Conservation (phyloP, 2,113 vertebrate genomes). For the Oncorhynchus gorbuscha region DNA sequence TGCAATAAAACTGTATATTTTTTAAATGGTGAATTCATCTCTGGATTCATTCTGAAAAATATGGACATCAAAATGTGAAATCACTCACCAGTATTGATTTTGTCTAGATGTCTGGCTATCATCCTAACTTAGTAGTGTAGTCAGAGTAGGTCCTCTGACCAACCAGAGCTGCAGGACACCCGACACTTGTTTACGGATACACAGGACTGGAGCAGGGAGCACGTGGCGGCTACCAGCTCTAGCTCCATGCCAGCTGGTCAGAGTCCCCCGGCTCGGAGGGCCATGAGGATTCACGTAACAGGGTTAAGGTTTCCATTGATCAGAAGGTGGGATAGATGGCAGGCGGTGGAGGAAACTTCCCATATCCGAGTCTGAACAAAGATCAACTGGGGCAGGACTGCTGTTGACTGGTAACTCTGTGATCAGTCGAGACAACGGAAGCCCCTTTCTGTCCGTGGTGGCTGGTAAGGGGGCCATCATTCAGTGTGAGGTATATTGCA, state of each 20-base stretch:
- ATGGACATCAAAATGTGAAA: too few species aligned
- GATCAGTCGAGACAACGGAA: constrained; percentile 6
- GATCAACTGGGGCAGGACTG: constrained; percentile 14
- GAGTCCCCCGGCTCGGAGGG: constrained; percentile 36
- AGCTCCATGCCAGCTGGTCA: constrained; percentile 41
- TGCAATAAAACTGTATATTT: too few species aligned
- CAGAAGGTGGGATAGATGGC: constrained; percentile 71
- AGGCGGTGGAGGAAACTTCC: constrained; percentile 35
- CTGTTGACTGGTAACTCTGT: constrained; percentile 27
- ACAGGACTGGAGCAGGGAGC: constrained; percentile 24
- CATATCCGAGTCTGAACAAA: constrained; percentile 37
- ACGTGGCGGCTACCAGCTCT: constrained; percentile 12
- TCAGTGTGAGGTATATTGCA: constrained; percentile 13
- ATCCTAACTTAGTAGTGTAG: not conserved
- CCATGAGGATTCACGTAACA: constrained; percentile 52
- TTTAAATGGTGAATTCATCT: too few species aligned
- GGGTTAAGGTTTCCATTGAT: constrained; percentile 60
- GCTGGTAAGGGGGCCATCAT: not conserved
- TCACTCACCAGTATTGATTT: too few species aligned
- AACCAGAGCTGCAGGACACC: constrained; percentile 29
- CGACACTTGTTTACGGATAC: constrained; percentile 55
- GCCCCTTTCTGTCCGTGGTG: too few species aligned
- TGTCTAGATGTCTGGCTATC: not conserved
- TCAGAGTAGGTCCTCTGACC: not conserved
- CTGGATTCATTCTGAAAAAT: too few species aligned